Evolutionary conservation across 2,113 vertebrate genomes (phyloP), one percentile per base, ranked within the genome.

Genomic region (Marmota flaviventris): DNA sequence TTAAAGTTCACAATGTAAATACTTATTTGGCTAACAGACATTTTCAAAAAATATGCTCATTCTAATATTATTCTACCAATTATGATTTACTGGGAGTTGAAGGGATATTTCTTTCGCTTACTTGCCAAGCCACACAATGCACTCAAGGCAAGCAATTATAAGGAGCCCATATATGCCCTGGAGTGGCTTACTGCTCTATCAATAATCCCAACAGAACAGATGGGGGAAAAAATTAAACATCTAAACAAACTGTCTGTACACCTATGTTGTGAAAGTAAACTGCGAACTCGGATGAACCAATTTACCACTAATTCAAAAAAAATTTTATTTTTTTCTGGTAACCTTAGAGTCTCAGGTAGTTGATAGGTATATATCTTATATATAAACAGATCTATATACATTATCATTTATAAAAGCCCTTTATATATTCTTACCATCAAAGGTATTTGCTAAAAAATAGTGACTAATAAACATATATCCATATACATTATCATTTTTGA

Each of bases 231-330:
- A 98, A 98, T 98, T 97, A 98, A 99, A 98, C 98, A 98, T 98
- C 98, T 96, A 98, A 98, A 98, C 98, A 98, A 98, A 98, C 97
- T 97, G 98, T 98, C 98, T 98, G 97, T 97, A 98, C 98, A 98
- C 98, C 98, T 99, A 99, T 98, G 97, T 86, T 98, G 98, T 98
- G 98, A 99, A 98, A 98, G 98, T 98, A 98, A 99, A 99, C 98
- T 98, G 98, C 88, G 98, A 99, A 98, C 97, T 97, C 97, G 96
- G 94, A 98, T 97, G 95, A 93, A 98, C 97, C 97, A 98, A 98
- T 97, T 98, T 94, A 98, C 94, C 82, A 92, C 95, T 98, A 98
- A 98, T 97, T 98, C 97, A 97, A 97, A 93, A 84, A 65, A 18
- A 58, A 53, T 9, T 45, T 51, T 17, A 58, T 89, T 78, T 96